Percentiles rank a stretch among this genome's conserved stretches.
Conservation (phyloP, 2,888 invertebrate genomes). For the Carterocephalus palaemon region DNA sequence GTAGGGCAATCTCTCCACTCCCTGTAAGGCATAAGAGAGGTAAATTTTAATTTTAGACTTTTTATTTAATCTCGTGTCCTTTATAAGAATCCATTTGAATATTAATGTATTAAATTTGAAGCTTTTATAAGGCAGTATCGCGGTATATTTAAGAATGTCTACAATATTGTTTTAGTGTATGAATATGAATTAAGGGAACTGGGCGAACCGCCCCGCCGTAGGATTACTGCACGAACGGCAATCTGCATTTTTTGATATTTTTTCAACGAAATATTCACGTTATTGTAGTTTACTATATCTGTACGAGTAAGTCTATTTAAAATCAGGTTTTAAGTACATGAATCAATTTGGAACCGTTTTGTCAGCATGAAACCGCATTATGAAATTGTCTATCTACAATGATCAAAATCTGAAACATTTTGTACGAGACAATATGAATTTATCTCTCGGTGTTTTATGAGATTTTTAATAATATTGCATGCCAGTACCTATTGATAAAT, state of each 20-base stretch:
- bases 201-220: constrained; percentile 33
- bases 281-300: constrained; percentile 69
- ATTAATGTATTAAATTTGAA: constrained; percentile 63
- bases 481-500: constrained; percentile 72
- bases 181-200: constrained; percentile 68
- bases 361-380: constrained; percentile 67
- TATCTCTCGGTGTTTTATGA: constrained; percentile 70
- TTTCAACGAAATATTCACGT: constrained; percentile 74
- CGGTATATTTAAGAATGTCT: constrained; percentile 60
- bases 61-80: constrained; percentile 56
- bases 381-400: constrained; percentile 59
- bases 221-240: constrained; percentile 57
- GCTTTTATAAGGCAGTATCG: constrained; percentile 59
- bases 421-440: constrained; percentile 65
- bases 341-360: constrained; percentile 77
- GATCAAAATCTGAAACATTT: constrained; percentile 62
- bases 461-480: constrained; percentile 70
- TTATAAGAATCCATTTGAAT: constrained; percentile 68
- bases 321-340: constrained; percentile 65
- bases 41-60: constrained; percentile 53
- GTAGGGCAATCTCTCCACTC: constrained; percentile 48
- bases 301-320: constrained; percentile 70
- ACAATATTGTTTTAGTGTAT: constrained; percentile 51
- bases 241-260: constrained; percentile 73
- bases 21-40: constrained; percentile 54